Base-by-base conservation (phyloP, 2,888 invertebrate species). In the Tridacna crocea region DNA sequence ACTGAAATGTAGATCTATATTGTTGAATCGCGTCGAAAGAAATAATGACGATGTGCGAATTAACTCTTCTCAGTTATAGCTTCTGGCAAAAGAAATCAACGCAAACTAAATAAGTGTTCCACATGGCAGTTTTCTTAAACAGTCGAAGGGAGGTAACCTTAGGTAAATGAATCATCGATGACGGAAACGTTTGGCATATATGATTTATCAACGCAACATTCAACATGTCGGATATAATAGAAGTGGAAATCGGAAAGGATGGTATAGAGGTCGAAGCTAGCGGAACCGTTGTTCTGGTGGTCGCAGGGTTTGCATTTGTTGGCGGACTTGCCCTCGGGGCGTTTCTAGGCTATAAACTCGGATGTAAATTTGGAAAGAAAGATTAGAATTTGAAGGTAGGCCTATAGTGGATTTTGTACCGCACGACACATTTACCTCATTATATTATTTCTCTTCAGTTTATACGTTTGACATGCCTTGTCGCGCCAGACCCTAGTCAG, bases 261-360 rank as follows among this genome's bases (percentile, higher is more conserved):
- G 86, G 86, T 13, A 60, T 86, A 36, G 86, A 86, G 75, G 82
- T 86, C 15, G 86, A 86, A 65, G 86, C 86, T 13, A 86, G 83
- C 46, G 86, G 86, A 0, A 82, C 86, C 19, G 84, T 82, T 15
- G 24, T 86, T 8, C 61, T 86, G 0, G 72, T 83, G 22, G 74
- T 86, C 19, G 82, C 86, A 11, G 75, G 82, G 12, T 17, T 86
- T 27, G 78, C 86, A 15, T 84, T 86, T 80, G 47, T 86, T 17
- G 82, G 77, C 4, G 86, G 86, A 12, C 36, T 86, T 24, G 82
- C 83, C 0, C 48, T 86, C n/a, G 86, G 86, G 12, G 86, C 83
- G 22, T 63, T 60, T 48, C 17, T 86, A 22, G 86, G 86, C 48
- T 86, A 51, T 75, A 84, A 78, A 65, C 11, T 80, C 0, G 86